phyloP scores from a whole-genome alignment of 2,888 invertebrate genomes.

The Cylindroiulus punctatus region DNA sequence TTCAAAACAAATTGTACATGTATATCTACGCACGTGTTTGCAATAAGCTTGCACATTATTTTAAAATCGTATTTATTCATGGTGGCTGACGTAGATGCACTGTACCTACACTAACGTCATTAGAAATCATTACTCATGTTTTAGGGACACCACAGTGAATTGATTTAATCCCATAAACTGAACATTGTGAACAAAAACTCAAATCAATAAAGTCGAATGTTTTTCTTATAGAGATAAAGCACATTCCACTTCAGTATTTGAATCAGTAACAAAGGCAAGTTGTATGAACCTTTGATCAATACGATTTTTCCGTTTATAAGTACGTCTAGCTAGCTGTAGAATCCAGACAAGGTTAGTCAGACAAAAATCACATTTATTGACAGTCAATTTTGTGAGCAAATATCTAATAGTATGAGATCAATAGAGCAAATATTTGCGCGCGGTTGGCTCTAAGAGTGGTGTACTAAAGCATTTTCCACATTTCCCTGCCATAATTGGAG shows the following conservation, averaged over 20 bases:
- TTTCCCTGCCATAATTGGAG: neutral
- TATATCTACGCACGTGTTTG: too few species aligned
- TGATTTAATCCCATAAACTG: neutral
- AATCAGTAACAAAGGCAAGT: neutral
- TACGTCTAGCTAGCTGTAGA: neutral
- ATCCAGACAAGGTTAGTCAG: neutral
- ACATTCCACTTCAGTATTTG: neutral
- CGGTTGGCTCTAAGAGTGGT: neutral
- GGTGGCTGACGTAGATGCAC: too few species aligned
- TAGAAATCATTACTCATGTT: too few species aligned
- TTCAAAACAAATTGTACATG: too few species aligned
- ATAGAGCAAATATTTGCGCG: slow-evolving; percentile 13
- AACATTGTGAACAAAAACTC: neutral
- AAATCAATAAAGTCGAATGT: neutral
- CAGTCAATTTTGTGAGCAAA: neutral
- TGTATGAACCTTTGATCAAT: neutral
- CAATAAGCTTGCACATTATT: too few species aligned
- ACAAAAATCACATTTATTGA: neutral
- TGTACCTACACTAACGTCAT: neutral
- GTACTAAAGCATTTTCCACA: neutral
- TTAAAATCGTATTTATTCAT: too few species aligned
- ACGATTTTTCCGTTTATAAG: neutral
- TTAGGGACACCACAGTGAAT: neutral
- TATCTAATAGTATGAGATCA: neutral
- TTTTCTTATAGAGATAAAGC: neutral